Percentiles rank a stretch among this genome's conserved stretches.
Evolutionary conservation across 2,113 vertebrate genomes (phyloP).

Genomic region (Indicator maculatus): DNA sequence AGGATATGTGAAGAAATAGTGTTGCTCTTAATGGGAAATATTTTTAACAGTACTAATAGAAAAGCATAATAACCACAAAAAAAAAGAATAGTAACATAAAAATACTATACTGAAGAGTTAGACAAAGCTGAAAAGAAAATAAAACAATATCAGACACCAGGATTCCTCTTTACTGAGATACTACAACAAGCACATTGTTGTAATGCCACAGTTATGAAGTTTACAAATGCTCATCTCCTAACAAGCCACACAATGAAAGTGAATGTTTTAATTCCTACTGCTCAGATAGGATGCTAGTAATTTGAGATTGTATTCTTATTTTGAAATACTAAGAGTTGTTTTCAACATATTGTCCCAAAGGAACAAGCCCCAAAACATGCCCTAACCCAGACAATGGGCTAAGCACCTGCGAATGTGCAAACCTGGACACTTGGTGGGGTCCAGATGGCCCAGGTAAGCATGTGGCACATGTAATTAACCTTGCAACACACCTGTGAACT

Average conservation of each 20-base stretch:
- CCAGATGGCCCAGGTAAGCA: too few relatives aligned
- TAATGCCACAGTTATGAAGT: neutral
- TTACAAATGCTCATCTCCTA: neutral
- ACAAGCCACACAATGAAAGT: neutral
- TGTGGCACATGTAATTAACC: too few relatives aligned
- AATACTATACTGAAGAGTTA: neutral
- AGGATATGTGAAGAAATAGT: accelerated
- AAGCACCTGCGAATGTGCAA: too few relatives aligned
- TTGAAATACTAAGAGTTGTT: neutral
- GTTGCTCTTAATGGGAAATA: neutral
- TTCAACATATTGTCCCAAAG: neutral
- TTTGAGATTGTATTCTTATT: neutral
- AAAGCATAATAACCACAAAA: neutral
- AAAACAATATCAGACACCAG: neutral
- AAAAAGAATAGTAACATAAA: neutral
- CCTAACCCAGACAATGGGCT: too few relatives aligned
- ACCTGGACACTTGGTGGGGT: too few relatives aligned
- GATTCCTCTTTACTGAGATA: neutral
- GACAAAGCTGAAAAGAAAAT: neutral
- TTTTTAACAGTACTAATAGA: neutral
- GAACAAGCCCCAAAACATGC: too few relatives aligned
- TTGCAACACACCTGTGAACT: too few relatives aligned
- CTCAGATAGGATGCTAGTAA: neutral
- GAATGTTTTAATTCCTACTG: neutral
- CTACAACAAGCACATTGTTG: neutral